A percentile compares a stretch with the other conserved stretches of the same genome.
Conservation (phyloP, 2,888 invertebrate species). For the Ectemnius cavifrons region DNA sequence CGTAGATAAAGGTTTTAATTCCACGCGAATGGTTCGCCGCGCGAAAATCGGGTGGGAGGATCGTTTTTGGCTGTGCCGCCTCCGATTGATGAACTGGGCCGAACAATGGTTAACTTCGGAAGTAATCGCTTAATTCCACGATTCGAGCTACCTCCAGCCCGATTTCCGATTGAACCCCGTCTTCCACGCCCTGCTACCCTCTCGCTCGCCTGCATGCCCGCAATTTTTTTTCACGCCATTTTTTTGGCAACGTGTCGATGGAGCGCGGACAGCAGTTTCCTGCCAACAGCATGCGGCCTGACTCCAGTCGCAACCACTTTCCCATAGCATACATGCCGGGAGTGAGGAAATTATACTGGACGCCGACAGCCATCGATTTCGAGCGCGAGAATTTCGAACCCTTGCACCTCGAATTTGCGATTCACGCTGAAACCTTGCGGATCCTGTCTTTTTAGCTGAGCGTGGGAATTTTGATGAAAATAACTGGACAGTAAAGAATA, state of each 20-base stretch:
- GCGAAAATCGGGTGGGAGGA: slow-evolving; percentile 55
- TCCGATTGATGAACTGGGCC: slow-evolving; percentile 57
- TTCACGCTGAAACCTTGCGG: too few relatives aligned
- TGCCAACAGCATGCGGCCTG: too few relatives aligned
- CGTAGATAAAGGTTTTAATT: slow-evolving; percentile 70
- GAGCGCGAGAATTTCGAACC: too few relatives aligned
- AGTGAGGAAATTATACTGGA: too few relatives aligned
- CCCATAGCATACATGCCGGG: too few relatives aligned
- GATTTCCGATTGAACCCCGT: slow-evolving; percentile 49
- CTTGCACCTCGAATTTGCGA: too few relatives aligned
- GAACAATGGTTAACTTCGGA: slow-evolving; percentile 66
- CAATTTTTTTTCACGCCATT: background rate
- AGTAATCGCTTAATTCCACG: slow-evolving; percentile 63
- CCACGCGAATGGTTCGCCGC: slow-evolving; percentile 61
- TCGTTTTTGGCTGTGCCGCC: slow-evolving; percentile 11
- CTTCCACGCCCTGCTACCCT: slow-evolving; percentile 27
- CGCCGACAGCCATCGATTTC: too few relatives aligned
- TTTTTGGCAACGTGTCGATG: background rate
- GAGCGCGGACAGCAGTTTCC: background rate
- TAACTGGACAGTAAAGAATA: too few relatives aligned
- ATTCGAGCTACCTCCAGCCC: slow-evolving; percentile 44
- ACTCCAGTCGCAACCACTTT: too few relatives aligned
- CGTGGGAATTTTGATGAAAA: too few relatives aligned
- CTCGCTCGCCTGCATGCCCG: background rate
- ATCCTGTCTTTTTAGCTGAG: too few relatives aligned